A percentile compares a stretch with the other conserved stretches of the same genome.
Evolutionary conservation across 2,113 vertebrate genomes (phyloP).

Genomic region (Heloderma charlesbogerti): DNA sequence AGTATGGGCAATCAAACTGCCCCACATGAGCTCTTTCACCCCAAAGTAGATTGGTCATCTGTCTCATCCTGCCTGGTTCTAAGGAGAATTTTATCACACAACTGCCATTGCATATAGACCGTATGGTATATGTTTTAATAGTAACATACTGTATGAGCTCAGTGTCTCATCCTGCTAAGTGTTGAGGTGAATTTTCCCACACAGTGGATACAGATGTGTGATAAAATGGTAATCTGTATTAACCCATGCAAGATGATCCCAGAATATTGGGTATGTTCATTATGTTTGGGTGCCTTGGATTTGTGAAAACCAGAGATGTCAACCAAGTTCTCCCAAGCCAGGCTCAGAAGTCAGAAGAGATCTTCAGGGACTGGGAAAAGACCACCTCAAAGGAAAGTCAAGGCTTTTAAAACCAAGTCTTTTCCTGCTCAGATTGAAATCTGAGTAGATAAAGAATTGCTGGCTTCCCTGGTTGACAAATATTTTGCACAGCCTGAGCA

Average conservation of each 20-base stretch:
- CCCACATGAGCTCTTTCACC: too few relatives aligned
- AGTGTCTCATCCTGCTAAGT: neutral
- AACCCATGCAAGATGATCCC: neutral
- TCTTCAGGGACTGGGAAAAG: neutral
- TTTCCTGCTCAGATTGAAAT: neutral
- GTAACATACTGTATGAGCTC: neutral
- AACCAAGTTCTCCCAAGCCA: neutral
- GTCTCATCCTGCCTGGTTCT: too few relatives aligned
- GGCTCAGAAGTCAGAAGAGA: neutral
- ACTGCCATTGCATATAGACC: too few relatives aligned
- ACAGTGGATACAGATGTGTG: neutral
- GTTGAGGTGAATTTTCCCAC: neutral
- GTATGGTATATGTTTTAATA: neutral
- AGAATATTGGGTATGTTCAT: neutral
- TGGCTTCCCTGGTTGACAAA: neutral
- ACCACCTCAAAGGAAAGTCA: neutral
- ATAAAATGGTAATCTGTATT: neutral
- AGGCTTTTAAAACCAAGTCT: neutral
- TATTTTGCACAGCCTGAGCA: neutral
- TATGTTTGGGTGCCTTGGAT: neutral
- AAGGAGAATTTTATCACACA: too few relatives aligned
- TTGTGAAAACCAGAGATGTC: neutral
- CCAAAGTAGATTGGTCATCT: too few relatives aligned
- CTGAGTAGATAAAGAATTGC: neutral
- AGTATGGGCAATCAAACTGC: too few relatives aligned